These are phyloP conservation scores for Ciconia nigra DNA, from an alignment of 2,797 vertebrate species.

Conservation along the genomic window DNA sequence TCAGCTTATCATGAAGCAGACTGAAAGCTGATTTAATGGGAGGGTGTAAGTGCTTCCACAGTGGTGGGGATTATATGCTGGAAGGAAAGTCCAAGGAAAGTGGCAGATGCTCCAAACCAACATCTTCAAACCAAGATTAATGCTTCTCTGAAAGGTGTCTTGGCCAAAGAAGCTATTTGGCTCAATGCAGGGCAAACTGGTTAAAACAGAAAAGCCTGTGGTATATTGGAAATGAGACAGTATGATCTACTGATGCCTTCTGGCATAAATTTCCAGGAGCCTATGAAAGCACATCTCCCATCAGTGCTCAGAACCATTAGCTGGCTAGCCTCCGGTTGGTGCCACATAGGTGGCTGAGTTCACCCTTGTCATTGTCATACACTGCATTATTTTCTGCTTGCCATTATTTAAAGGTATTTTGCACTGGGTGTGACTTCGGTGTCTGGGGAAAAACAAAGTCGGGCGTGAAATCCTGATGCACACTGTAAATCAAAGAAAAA, in stretches of 20 bases:
- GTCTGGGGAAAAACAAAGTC: neutral
- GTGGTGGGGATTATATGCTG: neutral
- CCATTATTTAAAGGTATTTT: no score
- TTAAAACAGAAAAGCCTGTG: neutral
- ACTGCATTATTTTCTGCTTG: no score
- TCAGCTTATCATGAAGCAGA: neutral
- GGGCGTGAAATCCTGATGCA: neutral
- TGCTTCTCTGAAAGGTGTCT: neutral
- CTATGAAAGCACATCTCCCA: neutral
- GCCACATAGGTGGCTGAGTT: neutral
- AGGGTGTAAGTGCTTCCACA: neutral
- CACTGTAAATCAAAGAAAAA: neutral
- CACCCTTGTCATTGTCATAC: neutral
- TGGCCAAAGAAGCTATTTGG: neutral
- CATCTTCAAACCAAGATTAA: neutral
- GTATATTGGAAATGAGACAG: neutral
- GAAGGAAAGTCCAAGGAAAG: neutral
- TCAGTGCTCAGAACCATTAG: neutral
- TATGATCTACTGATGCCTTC: neutral
- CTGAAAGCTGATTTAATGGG: neutral
- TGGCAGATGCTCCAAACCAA: neutral
- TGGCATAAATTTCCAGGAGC: neutral
- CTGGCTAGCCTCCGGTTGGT: neutral
- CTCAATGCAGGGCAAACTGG: neutral
- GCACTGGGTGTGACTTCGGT: no score